These are phyloP conservation scores for Hydropotes inermis DNA, from an alignment of 2,113 vertebrate species.

Conservation along the genomic window DNA sequence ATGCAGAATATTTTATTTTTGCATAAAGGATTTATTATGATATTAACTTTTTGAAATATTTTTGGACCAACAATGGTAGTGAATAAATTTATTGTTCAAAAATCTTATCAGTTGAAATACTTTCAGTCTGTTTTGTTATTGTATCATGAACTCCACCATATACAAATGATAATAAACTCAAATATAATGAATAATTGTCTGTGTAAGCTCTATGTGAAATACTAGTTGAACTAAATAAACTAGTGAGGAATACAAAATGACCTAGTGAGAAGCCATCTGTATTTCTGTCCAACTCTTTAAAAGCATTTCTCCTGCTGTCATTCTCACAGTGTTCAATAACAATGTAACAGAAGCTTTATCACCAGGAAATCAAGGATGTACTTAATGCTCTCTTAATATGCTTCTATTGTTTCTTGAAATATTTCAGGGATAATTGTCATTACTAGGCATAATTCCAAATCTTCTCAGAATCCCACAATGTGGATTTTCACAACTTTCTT, in stretches of 20 bases:
- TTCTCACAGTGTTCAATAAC: slow-evolving; percentile 26
- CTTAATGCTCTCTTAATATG: background rate
- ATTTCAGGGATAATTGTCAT: background rate
- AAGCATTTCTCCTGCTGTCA: background rate
- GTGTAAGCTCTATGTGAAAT: background rate
- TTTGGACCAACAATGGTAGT: background rate
- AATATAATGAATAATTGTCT: slow-evolving; percentile 56
- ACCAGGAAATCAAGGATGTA: slow-evolving; percentile 4
- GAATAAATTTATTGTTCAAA: background rate
- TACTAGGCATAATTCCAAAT: background rate
- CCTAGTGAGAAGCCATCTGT: slow-evolving; percentile 65
- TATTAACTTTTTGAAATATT: background rate
- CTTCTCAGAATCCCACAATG: background rate
- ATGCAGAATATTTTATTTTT: background rate
- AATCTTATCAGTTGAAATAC: background rate
- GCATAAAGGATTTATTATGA: background rate
- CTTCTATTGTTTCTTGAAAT: slow-evolving; percentile 13
- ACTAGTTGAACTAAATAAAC: slow-evolving; percentile 23
- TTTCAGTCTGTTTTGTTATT: background rate
- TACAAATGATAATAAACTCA: slow-evolving; percentile 17
- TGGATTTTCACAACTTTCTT: background rate
- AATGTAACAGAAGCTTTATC: slow-evolving; percentile 44
- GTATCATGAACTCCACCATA: background rate
- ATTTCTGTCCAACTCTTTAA: slow-evolving; percentile 40
- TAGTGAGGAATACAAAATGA: slow-evolving; percentile 41